Evolutionary conservation across 2,888 invertebrate species (phyloP).

Genomic region (Harpalus rubripes): DNA sequence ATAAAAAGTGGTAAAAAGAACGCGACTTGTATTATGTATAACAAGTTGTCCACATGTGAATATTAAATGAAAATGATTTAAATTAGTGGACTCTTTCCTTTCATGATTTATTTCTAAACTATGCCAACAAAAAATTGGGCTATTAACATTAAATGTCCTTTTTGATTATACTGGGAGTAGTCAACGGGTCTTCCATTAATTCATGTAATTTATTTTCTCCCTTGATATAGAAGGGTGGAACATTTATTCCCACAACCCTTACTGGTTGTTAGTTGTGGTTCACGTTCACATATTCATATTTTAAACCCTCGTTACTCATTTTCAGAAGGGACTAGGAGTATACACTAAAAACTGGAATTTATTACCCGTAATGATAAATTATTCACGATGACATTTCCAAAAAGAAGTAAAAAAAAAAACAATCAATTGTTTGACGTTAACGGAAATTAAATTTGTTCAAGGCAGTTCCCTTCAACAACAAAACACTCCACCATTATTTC

Average conservation of each 20-base stretch:
- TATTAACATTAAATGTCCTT: neutral
- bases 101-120: neutral
- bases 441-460: no score
- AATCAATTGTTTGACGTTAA: no score
- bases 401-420: neutral
- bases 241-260: neutral
- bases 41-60: no score
- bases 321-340: neutral
- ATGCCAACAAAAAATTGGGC: neutral
- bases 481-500: no score
- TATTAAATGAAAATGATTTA: no score
- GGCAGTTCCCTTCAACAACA: no score
- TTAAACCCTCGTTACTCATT: constrained; percentile 16
- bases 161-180: neutral
- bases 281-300: neutral
- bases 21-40: no score
- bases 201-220: constrained; percentile 15
- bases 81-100: neutral
- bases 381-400: constrained; percentile 6
- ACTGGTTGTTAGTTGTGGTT: neutral
- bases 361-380: neutral
- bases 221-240: constrained; percentile 1
- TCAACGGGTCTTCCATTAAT: neutral
- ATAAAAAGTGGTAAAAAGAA: no score
- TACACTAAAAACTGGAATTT: constrained; percentile 1